Conservation (phyloP, 2,113 vertebrate genomes). For the Cercopithecus mona region DNA sequence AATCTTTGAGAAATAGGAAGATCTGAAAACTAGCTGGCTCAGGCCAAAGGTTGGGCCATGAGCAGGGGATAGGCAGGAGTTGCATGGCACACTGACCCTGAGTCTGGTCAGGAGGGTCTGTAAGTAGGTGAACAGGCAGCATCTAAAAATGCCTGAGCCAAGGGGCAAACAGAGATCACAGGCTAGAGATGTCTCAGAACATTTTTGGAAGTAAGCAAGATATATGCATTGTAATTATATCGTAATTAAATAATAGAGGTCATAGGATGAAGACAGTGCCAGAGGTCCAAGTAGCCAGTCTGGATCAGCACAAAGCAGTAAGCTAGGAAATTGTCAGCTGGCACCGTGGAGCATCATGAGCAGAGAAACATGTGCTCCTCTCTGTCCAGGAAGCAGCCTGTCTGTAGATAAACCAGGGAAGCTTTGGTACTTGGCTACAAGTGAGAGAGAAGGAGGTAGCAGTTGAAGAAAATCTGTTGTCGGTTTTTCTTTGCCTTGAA, state of each 20-base stretch:
- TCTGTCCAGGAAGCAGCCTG: not conserved
- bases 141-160: not conserved
- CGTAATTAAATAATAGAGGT: too few relatives aligned
- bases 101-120: not conserved
- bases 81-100: not conserved
- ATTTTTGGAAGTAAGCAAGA: not conserved
- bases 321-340: not conserved
- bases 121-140: not conserved
- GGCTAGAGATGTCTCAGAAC: not conserved
- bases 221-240: not conserved
- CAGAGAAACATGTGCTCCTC: not conserved
- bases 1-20: not conserved
- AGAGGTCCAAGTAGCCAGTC: not conserved
- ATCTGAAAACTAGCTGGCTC: not conserved
- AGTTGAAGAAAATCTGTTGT: not conserved
- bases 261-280: not conserved
- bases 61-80: not conserved
- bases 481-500: not conserved
- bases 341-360: rapidly evolving
- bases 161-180: not conserved
- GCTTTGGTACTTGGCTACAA: too few relatives aligned
- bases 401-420: not conserved
- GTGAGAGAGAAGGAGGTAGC: rapidly evolving
- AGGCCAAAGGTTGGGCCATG: not conserved
- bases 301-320: not conserved